These are phyloP conservation scores for Monopterus albus DNA, from an alignment of 2,113 vertebrate genomes.

Conservation along the genomic window DNA sequence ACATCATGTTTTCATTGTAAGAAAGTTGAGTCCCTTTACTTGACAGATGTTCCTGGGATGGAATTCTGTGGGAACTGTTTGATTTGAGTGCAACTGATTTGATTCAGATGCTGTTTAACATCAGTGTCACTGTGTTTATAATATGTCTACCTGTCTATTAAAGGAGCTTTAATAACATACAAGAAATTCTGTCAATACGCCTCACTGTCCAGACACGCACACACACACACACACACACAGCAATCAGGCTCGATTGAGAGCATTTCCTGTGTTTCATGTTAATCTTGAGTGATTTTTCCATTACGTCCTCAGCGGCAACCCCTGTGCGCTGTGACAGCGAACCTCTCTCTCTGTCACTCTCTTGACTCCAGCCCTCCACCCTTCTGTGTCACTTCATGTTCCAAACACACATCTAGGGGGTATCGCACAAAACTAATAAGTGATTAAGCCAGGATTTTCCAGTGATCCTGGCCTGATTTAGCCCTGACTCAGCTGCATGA, in stretches of 20 bases:
- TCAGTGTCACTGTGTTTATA: background rate
- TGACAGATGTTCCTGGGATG: no score
- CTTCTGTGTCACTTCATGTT: no score
- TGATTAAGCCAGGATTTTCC: no score
- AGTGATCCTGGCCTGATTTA: no score
- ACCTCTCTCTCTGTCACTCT: slow-evolving; percentile 28
- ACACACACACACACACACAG: slow-evolving; percentile 51
- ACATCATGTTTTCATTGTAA: background rate
- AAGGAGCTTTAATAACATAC: slow-evolving; percentile 19
- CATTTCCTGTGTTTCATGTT: slow-evolving; percentile 91
- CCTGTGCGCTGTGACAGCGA: slow-evolving; percentile 61
- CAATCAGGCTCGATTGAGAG: slow-evolving; percentile 88
- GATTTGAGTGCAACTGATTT: background rate
- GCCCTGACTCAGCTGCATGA: no score
- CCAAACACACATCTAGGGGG: no score
- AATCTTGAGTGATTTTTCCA: slow-evolving; percentile 90
- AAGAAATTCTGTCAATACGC: slow-evolving; percentile 38
- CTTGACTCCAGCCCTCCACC: background rate
- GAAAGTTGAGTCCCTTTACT: background rate
- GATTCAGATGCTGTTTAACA: background rate
- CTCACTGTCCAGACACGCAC: slow-evolving; percentile 2
- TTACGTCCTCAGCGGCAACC: slow-evolving; percentile 82
- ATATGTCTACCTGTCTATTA: background rate
- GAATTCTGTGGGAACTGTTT: background rate
- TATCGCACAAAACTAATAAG: no score